These are phyloP conservation scores for Chrysolina americana DNA, from an alignment of 2,888 invertebrate genomes.

Conservation along the genomic window DNA sequence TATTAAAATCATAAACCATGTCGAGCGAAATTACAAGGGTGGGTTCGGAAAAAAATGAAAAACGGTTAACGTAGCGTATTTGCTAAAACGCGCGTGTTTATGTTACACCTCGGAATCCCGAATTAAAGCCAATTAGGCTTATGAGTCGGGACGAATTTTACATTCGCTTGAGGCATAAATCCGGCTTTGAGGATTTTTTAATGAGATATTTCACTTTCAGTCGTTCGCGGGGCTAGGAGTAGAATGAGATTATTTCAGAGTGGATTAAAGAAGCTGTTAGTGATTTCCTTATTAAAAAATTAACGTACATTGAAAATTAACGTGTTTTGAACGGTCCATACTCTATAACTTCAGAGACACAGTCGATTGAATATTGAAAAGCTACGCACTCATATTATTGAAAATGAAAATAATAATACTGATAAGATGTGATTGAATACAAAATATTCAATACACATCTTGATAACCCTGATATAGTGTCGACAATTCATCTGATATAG, in stretches of 20 bases:
- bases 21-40: slow-evolving; percentile 26
- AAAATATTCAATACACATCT: too few relatives aligned
- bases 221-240: not conserved
- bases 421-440: too few relatives aligned
- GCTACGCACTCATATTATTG: not conserved
- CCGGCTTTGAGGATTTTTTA: slow-evolving; percentile 35
- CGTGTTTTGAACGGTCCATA: too few relatives aligned
- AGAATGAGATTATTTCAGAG: not conserved
- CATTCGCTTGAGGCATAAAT: slow-evolving; percentile 32
- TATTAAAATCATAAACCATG: slow-evolving; percentile 41
- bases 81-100: slow-evolving; percentile 32
- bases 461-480: too few relatives aligned
- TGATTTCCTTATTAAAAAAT: not conserved
- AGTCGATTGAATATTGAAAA: not conserved
- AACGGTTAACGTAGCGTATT: slow-evolving; percentile 35
- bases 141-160: slow-evolving; percentile 24
- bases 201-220: slow-evolving; percentile 31
- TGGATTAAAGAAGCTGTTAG: not conserved
- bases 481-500: too few relatives aligned
- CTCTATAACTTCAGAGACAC: too few relatives aligned
- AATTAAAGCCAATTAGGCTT: slow-evolving; percentile 37
- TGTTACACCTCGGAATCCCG: slow-evolving; percentile 26
- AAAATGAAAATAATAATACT: not conserved
- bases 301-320: too few relatives aligned
- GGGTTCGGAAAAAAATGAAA: slow-evolving; percentile 33